phyloP scores from a whole-genome alignment of 2,113 vertebrate species.

The Macaca nemestrina region DNA sequence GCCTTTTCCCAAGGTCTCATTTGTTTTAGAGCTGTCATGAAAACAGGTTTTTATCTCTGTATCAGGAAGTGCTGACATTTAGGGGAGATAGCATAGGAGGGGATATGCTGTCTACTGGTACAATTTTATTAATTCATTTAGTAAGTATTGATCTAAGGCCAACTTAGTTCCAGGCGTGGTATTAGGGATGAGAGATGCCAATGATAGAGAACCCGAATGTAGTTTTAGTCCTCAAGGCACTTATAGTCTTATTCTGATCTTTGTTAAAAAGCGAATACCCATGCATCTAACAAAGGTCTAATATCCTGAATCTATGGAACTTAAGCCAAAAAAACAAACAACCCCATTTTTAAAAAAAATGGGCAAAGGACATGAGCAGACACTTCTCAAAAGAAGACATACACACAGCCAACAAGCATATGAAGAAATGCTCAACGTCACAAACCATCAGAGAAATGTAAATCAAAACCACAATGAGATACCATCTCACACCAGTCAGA shows the following conservation, averaged over 20 bases:
- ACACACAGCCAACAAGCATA: too few relatives aligned
- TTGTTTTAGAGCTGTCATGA: neutral
- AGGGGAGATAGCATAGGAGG: neutral
- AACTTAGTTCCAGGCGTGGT: neutral
- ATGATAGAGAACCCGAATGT: neutral
- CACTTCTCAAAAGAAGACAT: too few relatives aligned
- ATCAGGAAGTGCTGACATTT: neutral
- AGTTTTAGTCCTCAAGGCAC: neutral
- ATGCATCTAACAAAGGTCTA: too few relatives aligned
- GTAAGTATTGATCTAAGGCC: neutral
- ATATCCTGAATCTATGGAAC: too few relatives aligned
- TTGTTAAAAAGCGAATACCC: neutral
- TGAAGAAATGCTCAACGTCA: too few relatives aligned
- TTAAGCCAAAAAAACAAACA: too few relatives aligned
- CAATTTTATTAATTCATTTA: neutral
- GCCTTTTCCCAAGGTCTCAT: neutral
- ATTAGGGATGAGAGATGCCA: neutral
- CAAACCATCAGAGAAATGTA: too few relatives aligned
- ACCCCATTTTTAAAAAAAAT: too few relatives aligned
- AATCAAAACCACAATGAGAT: too few relatives aligned
- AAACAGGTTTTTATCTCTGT: neutral
- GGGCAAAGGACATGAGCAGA: too few relatives aligned
- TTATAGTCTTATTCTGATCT: neutral
- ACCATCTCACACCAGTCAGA: too few relatives aligned
- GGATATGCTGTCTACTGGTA: neutral